phyloP scores from a whole-genome alignment of 2,797 vertebrate species.

The Eutrigla gurnardus region DNA sequence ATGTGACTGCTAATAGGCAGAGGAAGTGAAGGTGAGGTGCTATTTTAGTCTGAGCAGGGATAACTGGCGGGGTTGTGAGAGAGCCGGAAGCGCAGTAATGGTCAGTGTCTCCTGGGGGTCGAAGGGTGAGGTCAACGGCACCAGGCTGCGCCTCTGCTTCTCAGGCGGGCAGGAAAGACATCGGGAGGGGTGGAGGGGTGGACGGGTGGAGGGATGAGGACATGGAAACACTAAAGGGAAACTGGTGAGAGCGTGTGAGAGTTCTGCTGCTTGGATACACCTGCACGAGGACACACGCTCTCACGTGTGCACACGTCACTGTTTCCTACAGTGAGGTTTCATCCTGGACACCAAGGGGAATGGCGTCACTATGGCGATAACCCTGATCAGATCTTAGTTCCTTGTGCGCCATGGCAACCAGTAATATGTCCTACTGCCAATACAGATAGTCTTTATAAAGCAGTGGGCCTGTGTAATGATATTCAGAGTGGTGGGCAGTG shows the following conservation, averaged over 20 bases:
- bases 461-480: background rate
- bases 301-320: conserved; percentile 41
- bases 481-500: conserved; percentile 1
- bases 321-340: conserved; percentile 46
- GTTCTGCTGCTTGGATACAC: conserved; percentile 34
- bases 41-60: conserved; percentile 70
- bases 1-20: conserved; percentile 72
- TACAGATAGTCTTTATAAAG: conserved; percentile 29
- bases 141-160: conserved; percentile 61
- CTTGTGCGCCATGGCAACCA: conserved; percentile 53
- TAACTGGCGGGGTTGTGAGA: conserved; percentile 74
- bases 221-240: conserved; percentile 75
- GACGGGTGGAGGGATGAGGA: conserved; percentile 74
- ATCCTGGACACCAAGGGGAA: conserved; percentile 59
- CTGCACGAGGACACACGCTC: conserved; percentile 26
- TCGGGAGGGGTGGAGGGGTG: conserved; percentile 65
- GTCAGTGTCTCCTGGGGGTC: conserved; percentile 74
- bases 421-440: conserved; percentile 42
- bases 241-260: conserved; percentile 48
- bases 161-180: conserved; percentile 71
- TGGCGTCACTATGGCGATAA: conserved; percentile 70
- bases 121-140: conserved; percentile 74
- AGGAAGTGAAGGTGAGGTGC: conserved; percentile 66
- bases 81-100: conserved; percentile 73
- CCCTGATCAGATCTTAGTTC: conserved; percentile 48